A percentile compares a stretch with the other conserved stretches of the same genome.
These are phyloP conservation scores for Noturus placidus DNA, from an alignment of 2,113 vertebrate species.

Conservation along the genomic window DNA sequence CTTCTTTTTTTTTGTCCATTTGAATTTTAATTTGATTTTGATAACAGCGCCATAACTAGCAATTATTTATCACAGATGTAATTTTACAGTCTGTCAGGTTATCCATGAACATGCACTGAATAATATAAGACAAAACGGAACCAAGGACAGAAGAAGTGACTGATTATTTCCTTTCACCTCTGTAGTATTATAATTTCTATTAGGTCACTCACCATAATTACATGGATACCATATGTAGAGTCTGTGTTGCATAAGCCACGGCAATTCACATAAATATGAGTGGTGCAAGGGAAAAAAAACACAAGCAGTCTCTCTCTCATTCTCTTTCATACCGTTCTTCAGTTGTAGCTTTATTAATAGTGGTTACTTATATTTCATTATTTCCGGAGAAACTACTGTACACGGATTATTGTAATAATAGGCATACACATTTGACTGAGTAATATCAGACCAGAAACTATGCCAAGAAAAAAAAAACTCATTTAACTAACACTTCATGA, in stretches of 20 bases:
- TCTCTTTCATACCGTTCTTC: neutral
- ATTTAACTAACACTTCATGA: neutral
- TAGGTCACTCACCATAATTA: slow-evolving; percentile 32
- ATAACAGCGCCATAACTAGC: slow-evolving; percentile 46
- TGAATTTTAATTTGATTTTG: slow-evolving; percentile 52
- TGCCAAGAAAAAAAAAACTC: neutral
- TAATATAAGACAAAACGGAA: slow-evolving; percentile 39
- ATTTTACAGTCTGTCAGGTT: slow-evolving; percentile 49
- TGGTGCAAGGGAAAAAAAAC: neutral
- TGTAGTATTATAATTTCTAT: slow-evolving; percentile 4
- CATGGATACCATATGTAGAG: slow-evolving; percentile 23
- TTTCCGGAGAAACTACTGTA: neutral
- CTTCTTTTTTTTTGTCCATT: slow-evolving; percentile 17
- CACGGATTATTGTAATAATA: neutral
- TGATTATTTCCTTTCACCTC: slow-evolving; percentile 32
- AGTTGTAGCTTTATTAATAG: neutral
- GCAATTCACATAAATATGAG: neutral
- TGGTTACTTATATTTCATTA: neutral
- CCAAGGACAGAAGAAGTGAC: slow-evolving; percentile 36
- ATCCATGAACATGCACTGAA: slow-evolving; percentile 45
- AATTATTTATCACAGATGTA: slow-evolving; percentile 53
- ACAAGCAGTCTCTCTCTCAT: neutral
- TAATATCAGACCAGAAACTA: neutral
- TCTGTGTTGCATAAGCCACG: slow-evolving; percentile 17
- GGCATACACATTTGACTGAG: neutral